These are phyloP conservation scores for Zootoca vivipara DNA, from an alignment of 2,113 vertebrate species.

Conservation along the genomic window DNA sequence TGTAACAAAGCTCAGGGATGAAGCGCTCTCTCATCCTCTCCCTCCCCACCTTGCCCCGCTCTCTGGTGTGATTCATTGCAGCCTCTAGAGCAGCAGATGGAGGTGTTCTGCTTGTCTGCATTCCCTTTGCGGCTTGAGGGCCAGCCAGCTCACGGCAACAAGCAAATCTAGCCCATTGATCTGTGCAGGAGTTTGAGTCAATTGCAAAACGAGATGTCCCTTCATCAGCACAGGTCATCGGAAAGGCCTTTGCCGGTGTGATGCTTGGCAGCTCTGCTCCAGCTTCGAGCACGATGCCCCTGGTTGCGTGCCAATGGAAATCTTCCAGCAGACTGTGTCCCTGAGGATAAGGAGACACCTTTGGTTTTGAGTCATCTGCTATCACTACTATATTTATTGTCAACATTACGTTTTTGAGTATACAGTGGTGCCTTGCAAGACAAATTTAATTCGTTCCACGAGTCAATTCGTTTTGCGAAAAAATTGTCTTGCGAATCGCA, in stretches of 20 bases:
- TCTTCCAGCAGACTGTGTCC: background rate
- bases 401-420: too few relatives aligned
- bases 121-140: conserved; percentile 43
- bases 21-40: conserved; percentile 23
- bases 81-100: conserved; percentile 67
- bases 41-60: too few relatives aligned
- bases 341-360: background rate
- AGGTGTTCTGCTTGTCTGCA: conserved; percentile 47
- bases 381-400: background rate
- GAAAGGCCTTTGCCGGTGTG: background rate
- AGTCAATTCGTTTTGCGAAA: too few relatives aligned
- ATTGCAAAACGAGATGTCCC: background rate
- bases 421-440: too few relatives aligned
- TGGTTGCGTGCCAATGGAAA: background rate
- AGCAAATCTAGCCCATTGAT: background rate
- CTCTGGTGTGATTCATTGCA: conserved; percentile 50
- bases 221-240: background rate
- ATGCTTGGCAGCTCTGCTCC: background rate
- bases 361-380: background rate
- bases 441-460: too few relatives aligned
- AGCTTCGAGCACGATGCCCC: background rate
- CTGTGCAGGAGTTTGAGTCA: background rate
- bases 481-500: too few relatives aligned
- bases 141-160: conserved; percentile 56
- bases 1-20: conserved; percentile 22